A percentile compares a stretch with the other conserved stretches of the same genome.
These are phyloP conservation scores for Glaucomys volans DNA, from an alignment of 2,113 vertebrate genomes.

Conservation along the genomic window DNA sequence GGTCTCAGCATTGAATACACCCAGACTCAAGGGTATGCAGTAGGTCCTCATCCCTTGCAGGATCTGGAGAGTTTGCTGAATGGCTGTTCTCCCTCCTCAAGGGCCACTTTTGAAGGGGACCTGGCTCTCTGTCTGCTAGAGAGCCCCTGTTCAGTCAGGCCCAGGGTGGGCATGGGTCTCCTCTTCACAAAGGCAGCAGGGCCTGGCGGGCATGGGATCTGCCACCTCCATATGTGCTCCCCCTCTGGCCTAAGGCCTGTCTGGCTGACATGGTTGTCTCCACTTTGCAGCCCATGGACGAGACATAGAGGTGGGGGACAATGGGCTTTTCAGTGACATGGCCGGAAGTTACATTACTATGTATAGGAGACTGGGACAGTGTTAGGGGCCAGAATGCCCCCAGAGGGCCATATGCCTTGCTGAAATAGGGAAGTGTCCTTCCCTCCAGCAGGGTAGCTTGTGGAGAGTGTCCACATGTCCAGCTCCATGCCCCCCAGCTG, in stretches of 20 bases:
- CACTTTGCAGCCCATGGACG: background rate
- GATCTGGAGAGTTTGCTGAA: background rate
- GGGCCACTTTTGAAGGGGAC: too few relatives aligned
- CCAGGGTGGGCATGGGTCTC: background rate
- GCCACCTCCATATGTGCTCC: background rate
- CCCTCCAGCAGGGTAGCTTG: fast-evolving
- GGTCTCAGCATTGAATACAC: background rate
- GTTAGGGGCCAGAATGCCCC: fast-evolving
- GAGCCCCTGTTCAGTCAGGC: too few relatives aligned
- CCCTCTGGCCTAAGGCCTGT: background rate
- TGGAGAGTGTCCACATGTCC: fast-evolving
- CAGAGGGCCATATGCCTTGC: fast-evolving
- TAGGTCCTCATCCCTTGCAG: background rate
- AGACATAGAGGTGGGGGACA: background rate
- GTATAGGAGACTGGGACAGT: background rate
- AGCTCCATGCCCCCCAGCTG: background rate
- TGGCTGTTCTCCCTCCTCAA: background rate
- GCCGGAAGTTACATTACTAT: background rate
- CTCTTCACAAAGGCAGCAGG: background rate
- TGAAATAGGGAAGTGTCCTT: background rate
- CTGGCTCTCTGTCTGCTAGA: too few relatives aligned
- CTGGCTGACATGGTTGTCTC: background rate
- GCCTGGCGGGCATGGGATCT: background rate
- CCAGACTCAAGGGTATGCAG: background rate
- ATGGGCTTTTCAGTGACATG: background rate